A percentile compares a stretch with the other conserved stretches of the same genome.
phyloP scores from a whole-genome alignment of 2,113 vertebrate species.

The Sula dactylatra region DNA sequence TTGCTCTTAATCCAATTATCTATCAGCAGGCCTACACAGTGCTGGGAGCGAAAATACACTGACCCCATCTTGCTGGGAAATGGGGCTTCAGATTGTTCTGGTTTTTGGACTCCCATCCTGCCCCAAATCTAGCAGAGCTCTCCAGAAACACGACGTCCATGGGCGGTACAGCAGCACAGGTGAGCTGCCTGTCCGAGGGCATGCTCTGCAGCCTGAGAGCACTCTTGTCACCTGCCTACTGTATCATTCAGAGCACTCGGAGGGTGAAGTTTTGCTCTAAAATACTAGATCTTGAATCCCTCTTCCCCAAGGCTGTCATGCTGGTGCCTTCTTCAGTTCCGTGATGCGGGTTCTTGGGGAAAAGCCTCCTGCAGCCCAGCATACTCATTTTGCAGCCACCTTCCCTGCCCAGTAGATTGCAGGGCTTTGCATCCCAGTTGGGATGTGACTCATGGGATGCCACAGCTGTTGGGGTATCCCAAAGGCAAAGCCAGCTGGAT shows the following conservation, averaged over 20 bases:
- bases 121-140: not conserved
- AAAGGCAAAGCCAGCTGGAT: not conserved
- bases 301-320: not conserved
- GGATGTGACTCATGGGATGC: too few species aligned
- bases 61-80: not conserved
- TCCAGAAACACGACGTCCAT: accelerated
- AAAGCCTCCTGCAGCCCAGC: not conserved
- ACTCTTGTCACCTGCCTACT: not conserved
- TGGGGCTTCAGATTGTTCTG: not conserved
- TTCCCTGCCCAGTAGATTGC: not conserved
- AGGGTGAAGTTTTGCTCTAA: not conserved
- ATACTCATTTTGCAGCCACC: not conserved
- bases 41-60: not conserved
- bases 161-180: not conserved
- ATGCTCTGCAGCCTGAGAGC: not conserved
- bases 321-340: not conserved
- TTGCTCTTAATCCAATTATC: not conserved
- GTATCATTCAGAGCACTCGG: not conserved
- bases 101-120: not conserved
- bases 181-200: not conserved
- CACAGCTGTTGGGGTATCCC: not conserved
- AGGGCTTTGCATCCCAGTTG: not conserved
- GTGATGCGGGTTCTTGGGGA: accelerated
- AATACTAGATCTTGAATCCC: accelerated
- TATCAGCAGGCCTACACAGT: not conserved